phyloP scores from a whole-genome alignment of 2,113 vertebrate species.

The western clawed frog (Xenopus tropicalis) region UCB_Xtro_10.0 CM004449.2:102827001-102827500 shows the following conservation, averaged over 20 bases:
- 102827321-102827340: background rate
- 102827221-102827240: slow-evolving; percentile 10
- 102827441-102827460: too few species aligned
- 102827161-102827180: slow-evolving; percentile 52
- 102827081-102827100: slow-evolving; percentile 46
- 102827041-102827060: slow-evolving; percentile 51
- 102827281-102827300: background rate
- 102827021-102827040: slow-evolving; percentile 43
- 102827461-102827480: too few species aligned
- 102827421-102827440: too few species aligned
- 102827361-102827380: too few species aligned
- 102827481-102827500: too few species aligned
- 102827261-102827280: background rate
- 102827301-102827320: slow-evolving; percentile 19
- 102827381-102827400: too few species aligned
- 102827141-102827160: slow-evolving; percentile 51
- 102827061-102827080: slow-evolving; percentile 40
- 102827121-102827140: slow-evolving; percentile 50
- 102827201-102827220: slow-evolving; percentile 27
- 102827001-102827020: slow-evolving; percentile 53
- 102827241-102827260: slow-evolving; percentile 18
- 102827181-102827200: slow-evolving; percentile 48
- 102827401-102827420: too few species aligned
- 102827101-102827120: slow-evolving; percentile 45
- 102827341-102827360: background rate